Evolutionary conservation across 2,797 vertebrate genomes (phyloP).

Genomic region (Girardinus metallicus): DNA sequence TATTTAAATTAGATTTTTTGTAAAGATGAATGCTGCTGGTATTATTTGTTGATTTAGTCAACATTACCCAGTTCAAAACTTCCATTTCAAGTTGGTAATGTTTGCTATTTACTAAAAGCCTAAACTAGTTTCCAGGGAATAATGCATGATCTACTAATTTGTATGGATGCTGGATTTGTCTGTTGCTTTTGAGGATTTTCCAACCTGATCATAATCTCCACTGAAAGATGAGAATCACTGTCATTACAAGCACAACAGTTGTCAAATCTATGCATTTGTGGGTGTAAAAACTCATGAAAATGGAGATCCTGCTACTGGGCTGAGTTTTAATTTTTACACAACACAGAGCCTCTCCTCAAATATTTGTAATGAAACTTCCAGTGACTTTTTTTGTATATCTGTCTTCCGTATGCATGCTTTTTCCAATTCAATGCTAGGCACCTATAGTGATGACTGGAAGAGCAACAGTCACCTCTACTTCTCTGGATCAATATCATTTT

Average conservation of each 20-base stretch:
- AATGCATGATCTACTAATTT: conserved; percentile 24
- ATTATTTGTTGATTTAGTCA: conserved; percentile 17
- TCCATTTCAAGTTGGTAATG: not conserved
- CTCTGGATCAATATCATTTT: not conserved
- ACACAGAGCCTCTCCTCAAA: conserved; percentile 50
- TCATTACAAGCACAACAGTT: conserved; percentile 5
- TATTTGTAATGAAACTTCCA: conserved; percentile 45
- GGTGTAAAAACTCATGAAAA: not conserved
- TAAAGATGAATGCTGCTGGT: not conserved
- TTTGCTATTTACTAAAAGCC: conserved; percentile 17
- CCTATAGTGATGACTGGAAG: not conserved
- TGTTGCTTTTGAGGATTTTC: conserved; percentile 10
- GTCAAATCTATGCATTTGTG: conserved; percentile 1
- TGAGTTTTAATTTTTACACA: conserved; percentile 35
- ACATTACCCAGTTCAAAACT: not conserved
- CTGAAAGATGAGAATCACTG: conserved; percentile 2
- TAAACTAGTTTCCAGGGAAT: not conserved
- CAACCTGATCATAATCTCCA: conserved; percentile 3
- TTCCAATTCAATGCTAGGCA: not conserved
- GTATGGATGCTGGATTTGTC: conserved; percentile 10
- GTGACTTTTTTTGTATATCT: not conserved
- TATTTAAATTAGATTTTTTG: not conserved
- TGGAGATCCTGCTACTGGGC: not conserved
- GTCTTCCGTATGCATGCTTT: not conserved
- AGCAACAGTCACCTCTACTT: not conserved